Evolutionary conservation across 1,140 invertebrate species (phyloP), one percentile per base, ranked within the genome.

Genomic region (Pemphigus obesinymphae): DNA sequence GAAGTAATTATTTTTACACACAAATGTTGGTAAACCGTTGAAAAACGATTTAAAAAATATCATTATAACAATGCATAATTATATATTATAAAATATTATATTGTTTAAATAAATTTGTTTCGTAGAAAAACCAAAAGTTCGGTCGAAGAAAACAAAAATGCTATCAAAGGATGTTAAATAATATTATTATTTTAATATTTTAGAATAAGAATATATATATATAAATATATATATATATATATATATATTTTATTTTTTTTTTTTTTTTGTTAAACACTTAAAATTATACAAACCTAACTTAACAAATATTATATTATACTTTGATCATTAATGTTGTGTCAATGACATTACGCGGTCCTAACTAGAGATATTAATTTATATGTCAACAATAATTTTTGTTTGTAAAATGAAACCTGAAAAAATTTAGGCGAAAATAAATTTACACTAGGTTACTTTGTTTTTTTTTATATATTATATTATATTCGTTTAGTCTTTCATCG

Each of bases 331-430:
- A 78, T 40, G 53, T 58, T 61, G 23, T 26, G 15, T 61, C 15
- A n/a, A n/a, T n/a, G 29, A 20, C 70, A 73, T 31, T 26, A 55
- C 40, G 29, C 20, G 76, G 76, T 80, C 37, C 53, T 80, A 80
- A 80, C 76, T 80, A 61, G 53, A 63, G 15, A 63, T 63, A 80
- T 63, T 80, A 80, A 80, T 80, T 80, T 63, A 80, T 80, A 63
- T 40, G 50, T 73, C 26, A 29, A 31, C 17, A 48, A 48, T 73
- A 63, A 45, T 61, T 61, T 58, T 43, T 80, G 11, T 80, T 61
- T 80, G 23, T 63, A 26, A 29, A 63, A 43, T 45, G 45, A 63
- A 48, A 29, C 15, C n/a, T 70, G 20, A 73, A 73, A 50, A 72
- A 73, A 73, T 31, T 31, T 73, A 50, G 15, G 43, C 50, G 20